phyloP scores from a whole-genome alignment of 2,113 vertebrate genomes.

The Phoenicopterus ruber region DNA sequence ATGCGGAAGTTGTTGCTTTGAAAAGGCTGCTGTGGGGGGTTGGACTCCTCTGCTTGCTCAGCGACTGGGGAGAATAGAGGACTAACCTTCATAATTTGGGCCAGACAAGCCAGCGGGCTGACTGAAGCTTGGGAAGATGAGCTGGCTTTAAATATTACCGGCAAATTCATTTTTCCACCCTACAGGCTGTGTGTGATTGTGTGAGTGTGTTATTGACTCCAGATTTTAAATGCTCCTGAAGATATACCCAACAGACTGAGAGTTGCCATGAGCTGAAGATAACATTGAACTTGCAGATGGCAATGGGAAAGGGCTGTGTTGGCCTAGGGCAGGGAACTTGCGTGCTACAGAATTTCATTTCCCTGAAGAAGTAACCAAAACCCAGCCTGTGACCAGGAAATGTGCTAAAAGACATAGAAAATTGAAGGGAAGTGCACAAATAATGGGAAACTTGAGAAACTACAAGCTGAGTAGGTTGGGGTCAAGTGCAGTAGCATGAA shows the following conservation, averaged over 20 bases:
- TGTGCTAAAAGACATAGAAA: background rate
- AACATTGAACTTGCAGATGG: background rate
- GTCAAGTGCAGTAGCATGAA: background rate
- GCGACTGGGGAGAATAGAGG: background rate
- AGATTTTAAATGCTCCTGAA: background rate
- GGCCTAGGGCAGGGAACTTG: accelerated
- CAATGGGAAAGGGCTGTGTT: background rate
- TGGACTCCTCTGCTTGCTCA: background rate
- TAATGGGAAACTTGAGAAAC: background rate
- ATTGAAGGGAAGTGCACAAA: background rate
- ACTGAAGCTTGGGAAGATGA: background rate
- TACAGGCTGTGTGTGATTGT: background rate
- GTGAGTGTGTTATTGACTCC: background rate
- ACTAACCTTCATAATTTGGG: background rate
- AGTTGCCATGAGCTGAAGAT: background rate
- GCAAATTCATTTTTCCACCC: background rate
- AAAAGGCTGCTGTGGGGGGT: background rate
- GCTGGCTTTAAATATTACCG: background rate
- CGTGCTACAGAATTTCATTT: background rate
- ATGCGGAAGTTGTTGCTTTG: background rate
- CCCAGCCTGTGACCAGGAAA: background rate
- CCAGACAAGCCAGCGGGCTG: background rate
- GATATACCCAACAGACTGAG: background rate
- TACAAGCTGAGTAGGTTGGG: background rate
- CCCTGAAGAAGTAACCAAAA: background rate